These are phyloP conservation scores for Apus apus DNA, from an alignment of 2,113 vertebrate genomes.

Conservation along the genomic window DNA sequence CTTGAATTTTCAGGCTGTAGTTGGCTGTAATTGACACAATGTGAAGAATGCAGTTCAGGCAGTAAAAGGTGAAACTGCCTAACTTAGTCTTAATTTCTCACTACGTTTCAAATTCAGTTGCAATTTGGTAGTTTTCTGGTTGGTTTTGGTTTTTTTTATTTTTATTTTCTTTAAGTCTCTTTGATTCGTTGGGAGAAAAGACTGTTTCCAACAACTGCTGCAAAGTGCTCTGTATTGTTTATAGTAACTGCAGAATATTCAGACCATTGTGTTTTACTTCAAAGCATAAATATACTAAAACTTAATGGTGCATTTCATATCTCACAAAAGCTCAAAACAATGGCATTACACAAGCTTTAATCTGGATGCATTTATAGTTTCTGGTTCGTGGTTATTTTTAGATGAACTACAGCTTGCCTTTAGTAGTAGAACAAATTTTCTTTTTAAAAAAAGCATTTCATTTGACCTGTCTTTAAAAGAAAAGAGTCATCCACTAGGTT, in stretches of 20 bases:
- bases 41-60: not conserved
- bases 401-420: not conserved
- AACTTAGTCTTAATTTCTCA: not conserved
- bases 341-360: constrained; percentile 5
- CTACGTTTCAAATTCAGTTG: not conserved
- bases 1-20: not conserved
- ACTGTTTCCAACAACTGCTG: not conserved
- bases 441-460: not conserved
- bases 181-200: not conserved
- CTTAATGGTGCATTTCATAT: constrained; percentile 54
- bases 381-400: constrained; percentile 47
- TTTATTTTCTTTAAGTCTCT: not conserved
- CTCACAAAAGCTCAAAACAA: constrained; percentile 35
- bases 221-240: constrained; percentile 33
- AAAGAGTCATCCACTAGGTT: not conserved
- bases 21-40: not conserved
- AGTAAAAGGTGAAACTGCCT: not conserved
- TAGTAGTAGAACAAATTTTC: not conserved
- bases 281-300: constrained; percentile 68
- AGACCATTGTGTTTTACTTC: constrained; percentile 61
- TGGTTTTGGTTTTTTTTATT: not conserved
- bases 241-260: constrained; percentile 54
- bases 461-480: not conserved
- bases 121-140: not conserved
- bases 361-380: constrained; percentile 9